Conservation (phyloP, 2,888 invertebrate species). For the Hesperia comma region DNA sequence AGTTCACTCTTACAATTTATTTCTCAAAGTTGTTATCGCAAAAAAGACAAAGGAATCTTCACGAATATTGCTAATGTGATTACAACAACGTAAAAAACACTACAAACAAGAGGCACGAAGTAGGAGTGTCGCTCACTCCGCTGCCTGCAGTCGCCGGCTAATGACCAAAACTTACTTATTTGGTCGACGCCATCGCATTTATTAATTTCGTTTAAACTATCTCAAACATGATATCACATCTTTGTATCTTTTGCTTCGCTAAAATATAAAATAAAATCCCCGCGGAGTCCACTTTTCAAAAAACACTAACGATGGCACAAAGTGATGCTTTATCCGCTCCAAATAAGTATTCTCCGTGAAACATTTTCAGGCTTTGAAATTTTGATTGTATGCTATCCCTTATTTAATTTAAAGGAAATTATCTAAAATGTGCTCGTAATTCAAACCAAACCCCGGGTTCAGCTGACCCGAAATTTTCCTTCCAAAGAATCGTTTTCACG, state of each 20-base stretch:
- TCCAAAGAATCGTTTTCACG: neutral
- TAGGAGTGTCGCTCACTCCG: constrained; percentile 12
- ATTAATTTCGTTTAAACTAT: constrained; percentile 14
- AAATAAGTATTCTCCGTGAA: neutral
- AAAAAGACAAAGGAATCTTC: constrained; percentile 19
- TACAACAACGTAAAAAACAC: constrained; percentile 17
- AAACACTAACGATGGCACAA: neutral
- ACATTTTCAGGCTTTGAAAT: neutral
- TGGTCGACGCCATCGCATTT: neutral
- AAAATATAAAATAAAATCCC: neutral
- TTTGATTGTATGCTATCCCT: neutral
- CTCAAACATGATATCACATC: neutral
- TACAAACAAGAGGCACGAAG: constrained; percentile 19
- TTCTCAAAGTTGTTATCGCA: neutral
- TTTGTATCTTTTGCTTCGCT: neutral
- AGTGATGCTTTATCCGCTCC: neutral
- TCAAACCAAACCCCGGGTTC: neutral
- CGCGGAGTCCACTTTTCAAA: neutral
- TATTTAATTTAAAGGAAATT: neutral
- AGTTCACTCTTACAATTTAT: too few relatives aligned
- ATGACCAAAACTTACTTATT: constrained; percentile 29
- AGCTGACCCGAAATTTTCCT: neutral
- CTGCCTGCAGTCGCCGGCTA: constrained; percentile 7
- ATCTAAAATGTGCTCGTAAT: neutral
- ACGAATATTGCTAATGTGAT: constrained; percentile 19